Percentiles rank a stretch among this genome's conserved stretches.
Conservation (phyloP, 2,888 invertebrate genomes). For the Junonia oenone region DNA sequence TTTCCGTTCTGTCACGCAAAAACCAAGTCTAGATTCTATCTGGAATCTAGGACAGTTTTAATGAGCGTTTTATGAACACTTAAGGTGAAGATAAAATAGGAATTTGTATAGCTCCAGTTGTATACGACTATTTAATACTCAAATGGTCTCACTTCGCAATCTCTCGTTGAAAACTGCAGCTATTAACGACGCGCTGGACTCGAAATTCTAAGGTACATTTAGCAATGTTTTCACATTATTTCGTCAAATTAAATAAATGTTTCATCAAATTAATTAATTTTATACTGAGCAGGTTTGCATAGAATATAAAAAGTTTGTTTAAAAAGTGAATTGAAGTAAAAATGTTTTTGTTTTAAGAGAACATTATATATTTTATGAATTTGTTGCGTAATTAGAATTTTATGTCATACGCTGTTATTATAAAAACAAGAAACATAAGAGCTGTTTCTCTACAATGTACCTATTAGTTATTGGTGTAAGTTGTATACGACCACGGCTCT, state of each 20-base stretch:
- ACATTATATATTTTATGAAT: too few species aligned
- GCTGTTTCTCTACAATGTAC: too few species aligned
- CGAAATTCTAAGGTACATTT: background rate
- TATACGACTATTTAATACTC: conserved; percentile 3
- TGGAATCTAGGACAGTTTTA: conserved; percentile 2
- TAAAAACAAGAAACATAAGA: too few species aligned
- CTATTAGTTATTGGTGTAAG: too few species aligned
- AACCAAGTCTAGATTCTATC: background rate
- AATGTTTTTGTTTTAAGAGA: too few species aligned
- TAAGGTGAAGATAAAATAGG: conserved; percentile 1
- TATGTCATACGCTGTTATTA: too few species aligned
- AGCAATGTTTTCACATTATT: background rate
- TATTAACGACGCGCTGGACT: conserved; percentile 1
- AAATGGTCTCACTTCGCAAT: background rate
- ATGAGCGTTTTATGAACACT: conserved; percentile 3
- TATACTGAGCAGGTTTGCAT: too few species aligned
- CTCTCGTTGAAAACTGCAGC: background rate
- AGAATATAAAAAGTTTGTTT: too few species aligned
- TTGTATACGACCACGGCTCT: too few species aligned
- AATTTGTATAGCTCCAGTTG: conserved; percentile 4
- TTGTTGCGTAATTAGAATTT: too few species aligned
- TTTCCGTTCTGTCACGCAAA: background rate
- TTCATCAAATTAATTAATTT: too few species aligned
- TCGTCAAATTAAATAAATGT: background rate
- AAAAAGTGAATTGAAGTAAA: too few species aligned